These are phyloP conservation scores for Rhinichthys osculus DNA, from an alignment of 2,797 vertebrate genomes.

Conservation along the genomic window DNA sequence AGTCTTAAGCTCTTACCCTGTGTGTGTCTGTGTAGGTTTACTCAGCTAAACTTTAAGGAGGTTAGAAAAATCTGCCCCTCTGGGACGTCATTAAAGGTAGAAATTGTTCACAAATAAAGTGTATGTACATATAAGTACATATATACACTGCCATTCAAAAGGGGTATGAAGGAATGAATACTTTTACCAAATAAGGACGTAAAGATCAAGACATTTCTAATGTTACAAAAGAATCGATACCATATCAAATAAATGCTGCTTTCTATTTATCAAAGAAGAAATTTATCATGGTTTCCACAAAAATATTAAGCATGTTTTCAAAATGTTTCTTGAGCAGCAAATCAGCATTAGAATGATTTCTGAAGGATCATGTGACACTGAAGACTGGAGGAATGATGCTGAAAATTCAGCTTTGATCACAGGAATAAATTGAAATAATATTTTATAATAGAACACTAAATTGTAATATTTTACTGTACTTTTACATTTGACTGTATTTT, in stretches of 20 bases:
- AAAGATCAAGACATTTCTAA: no score
- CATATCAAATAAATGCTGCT: no score
- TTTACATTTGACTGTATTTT: background rate
- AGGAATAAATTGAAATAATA: background rate
- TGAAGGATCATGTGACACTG: background rate
- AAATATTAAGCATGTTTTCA: background rate
- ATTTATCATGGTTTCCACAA: background rate
- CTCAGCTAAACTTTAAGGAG: background rate
- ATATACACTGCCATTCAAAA: no score
- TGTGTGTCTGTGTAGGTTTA: background rate
- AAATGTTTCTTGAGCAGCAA: background rate
- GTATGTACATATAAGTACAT: no score
- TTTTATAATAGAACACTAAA: background rate
- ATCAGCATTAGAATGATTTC: background rate
- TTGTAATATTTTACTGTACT: background rate
- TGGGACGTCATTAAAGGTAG: background rate
- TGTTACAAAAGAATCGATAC: no score
- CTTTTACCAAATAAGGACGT: no score
- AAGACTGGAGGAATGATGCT: background rate
- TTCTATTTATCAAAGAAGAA: background rate
- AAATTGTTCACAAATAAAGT: background rate
- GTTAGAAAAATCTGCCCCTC: background rate
- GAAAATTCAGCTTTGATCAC: background rate
- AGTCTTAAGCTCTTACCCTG: conserved; percentile 32
- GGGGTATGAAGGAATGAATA: no score